Evolutionary conservation across 2,888 invertebrate species (phyloP), one percentile per base, ranked within the genome.

Genomic region (Ornithoptera alexandrae): DNA sequence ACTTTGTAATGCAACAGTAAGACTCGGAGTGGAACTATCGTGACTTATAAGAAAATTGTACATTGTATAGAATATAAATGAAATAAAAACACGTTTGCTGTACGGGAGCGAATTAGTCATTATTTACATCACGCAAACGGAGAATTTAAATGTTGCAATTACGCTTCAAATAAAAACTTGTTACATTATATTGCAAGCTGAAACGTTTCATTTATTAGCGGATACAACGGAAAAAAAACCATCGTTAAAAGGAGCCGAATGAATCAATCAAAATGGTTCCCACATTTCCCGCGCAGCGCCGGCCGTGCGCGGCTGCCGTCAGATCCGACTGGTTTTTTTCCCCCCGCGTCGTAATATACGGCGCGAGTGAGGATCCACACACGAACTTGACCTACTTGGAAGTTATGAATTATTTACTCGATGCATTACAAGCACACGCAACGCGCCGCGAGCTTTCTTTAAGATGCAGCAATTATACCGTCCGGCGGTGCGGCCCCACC

Each of bases 371-470:
- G 61, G 58, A 68, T n/a, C 75, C 71, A 74, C 72, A 83, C 82
- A 79, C 85, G 84, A 84, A 86, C 88, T 89, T 89, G 89, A 88
- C 89, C 89, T 74, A 88, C 76, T 84, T 86, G 73, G 72, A 72
- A 78, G 73, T 78, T 78, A 86, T 86, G 81, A 85, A 85, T 88
- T 84, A 86, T 86, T 84, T 79, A 85, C 81, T 71, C 73, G 76
- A 76, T 74, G 74, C 72, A 75, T 74, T 74, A 76, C 78, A 75
- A 80, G 53, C 70, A 30, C 78, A 75, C 76, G 77, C 77, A 74
- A 74, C 73, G 72, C 72, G 72, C 72, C 67, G 74, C 75, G 70
- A 74, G 67, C 72, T 73, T 72, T 76, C 75, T 77, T 78, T 72
- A 75, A 76, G 39, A 76, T 73, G 73, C 74, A 73, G 72, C 74